Base-by-base conservation (phyloP, 2,888 invertebrate genomes). In the Tanytarsus gracilentus region DNA sequence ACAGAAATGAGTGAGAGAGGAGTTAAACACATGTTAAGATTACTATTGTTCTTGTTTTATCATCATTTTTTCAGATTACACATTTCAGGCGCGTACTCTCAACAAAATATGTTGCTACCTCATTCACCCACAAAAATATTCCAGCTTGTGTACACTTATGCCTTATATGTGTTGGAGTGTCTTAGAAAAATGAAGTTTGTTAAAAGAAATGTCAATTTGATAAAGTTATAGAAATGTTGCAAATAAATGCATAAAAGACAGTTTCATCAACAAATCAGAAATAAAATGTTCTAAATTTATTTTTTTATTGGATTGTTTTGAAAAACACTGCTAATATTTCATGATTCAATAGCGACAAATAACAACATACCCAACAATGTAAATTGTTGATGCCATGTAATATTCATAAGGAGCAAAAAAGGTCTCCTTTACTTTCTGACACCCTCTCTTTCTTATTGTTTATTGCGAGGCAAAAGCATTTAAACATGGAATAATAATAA, bases 41-140 rank as follows among this genome's bases (percentile, higher is more conserved):
- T 58, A 58, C 56, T 58, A 58, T 58, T 58, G 58, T 48, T 58
- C 30, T 18, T 58, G 58, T 58, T 58, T 44, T 40, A 40, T 56
- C 44, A 58, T 58, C 58, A 40, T 58, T 40, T 58, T 49, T 58
- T 14, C 7, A 48, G 16, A 48, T 55, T 55, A 40, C 8, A 27
- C 26, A 55, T 55, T 55, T 55, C 21, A 25, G 27, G 14, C 23
- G 55, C 33, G 55, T 55, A 26, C 14, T 26, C 23, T 18, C 44
- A 44, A 16, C 9, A 7, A 44, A 44, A 18, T 44, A 44, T 44
- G 44, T 44, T 44, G 44, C 18, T 44, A 18, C 23, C 16, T 40
- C 6, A 11, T 33, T 33, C n/a, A 9, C n/a, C 33, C 33, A 44
- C 44, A 18, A 11, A 23, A 44, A 23, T 44, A 23, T 44, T 44